Evolutionary conservation across 2,113 vertebrate genomes (phyloP), one percentile per base, ranked within the genome.

Genomic region (Phycodurus eques): DNA sequence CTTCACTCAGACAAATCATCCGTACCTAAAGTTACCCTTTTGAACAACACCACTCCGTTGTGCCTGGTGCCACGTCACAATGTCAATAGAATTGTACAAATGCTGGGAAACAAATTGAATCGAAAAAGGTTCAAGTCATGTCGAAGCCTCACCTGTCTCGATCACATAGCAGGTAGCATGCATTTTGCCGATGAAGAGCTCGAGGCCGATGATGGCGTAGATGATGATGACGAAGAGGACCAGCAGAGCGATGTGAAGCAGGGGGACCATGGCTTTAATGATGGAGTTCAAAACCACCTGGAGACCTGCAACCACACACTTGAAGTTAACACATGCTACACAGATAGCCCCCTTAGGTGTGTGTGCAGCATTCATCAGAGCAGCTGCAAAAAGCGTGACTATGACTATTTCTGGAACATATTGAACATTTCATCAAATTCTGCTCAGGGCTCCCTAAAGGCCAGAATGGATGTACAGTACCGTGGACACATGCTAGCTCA

Each of bases 171-270:
- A 93, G 9, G 91, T 91, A 20, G 92, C 83, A 0, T 93, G 92
- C 93, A 94, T 92, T 88, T 93, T 93, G 76, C 93, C 93, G 8
- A 94, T 93, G 81, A 94, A 94, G 67, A 94, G 93, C 79, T 93
- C 93, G 72, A 94, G 85, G 49, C 93, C 93, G 10, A 94, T 94
- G 81, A 94, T 90, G 85, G 93, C 93, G 7, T 94, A 94, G 87
- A 94, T 94, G 78, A 94, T 94, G 49, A 94, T 94, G 66, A 94
- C 93, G 5, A 94, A 94, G 74, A 94, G 92, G 67, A 93, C 93
- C n/a, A 94, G 90, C 70, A 94, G 87, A 77, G 93, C 93, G 11
- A 94, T 94, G 90, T 94, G 92, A 65, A 93, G 91, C 72, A 94
- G 86, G 9, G 93, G 93, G 72, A 94, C 93, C 93, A 94, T 94